Conservation (phyloP, 2,797 vertebrate genomes). For the Labeo calbasu region DNA sequence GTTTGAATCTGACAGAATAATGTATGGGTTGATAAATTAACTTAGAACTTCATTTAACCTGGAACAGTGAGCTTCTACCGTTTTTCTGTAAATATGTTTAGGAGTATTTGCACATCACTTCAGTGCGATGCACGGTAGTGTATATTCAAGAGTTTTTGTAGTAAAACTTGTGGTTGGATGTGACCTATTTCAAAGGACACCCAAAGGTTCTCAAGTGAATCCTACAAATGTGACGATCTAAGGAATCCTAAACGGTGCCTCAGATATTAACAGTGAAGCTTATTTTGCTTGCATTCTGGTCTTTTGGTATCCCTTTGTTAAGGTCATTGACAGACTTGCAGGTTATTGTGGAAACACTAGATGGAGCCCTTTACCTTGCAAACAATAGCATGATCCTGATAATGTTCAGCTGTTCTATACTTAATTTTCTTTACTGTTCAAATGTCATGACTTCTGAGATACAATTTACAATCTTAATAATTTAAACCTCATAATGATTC, state of each 20-base stretch:
- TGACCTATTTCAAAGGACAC: not conserved
- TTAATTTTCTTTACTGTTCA: not conserved
- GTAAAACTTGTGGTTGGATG: not conserved
- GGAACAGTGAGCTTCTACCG: not conserved
- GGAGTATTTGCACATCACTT: not conserved
- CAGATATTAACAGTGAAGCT: not conserved
- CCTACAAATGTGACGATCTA: not conserved
- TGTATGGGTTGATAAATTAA: not conserved
- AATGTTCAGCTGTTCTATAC: not conserved
- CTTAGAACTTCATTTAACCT: not conserved
- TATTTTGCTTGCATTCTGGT: not conserved
- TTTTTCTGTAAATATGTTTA: not conserved
- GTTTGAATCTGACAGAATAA: not conserved
- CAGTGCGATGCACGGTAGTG: not conserved
- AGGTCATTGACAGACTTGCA: not conserved
- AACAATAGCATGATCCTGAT: not conserved
- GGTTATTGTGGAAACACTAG: slow-evolving; percentile 34
- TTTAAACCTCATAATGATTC: not conserved
- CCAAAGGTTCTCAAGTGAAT: not conserved
- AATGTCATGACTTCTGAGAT: not conserved
- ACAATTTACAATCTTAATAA: not conserved
- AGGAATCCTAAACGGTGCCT: not conserved
- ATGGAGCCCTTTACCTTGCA: slow-evolving; percentile 41
- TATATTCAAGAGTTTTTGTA: not conserved
- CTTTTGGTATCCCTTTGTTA: not conserved